Conservation (phyloP, 2,888 invertebrate species). For the Clivina fossor region DNA sequence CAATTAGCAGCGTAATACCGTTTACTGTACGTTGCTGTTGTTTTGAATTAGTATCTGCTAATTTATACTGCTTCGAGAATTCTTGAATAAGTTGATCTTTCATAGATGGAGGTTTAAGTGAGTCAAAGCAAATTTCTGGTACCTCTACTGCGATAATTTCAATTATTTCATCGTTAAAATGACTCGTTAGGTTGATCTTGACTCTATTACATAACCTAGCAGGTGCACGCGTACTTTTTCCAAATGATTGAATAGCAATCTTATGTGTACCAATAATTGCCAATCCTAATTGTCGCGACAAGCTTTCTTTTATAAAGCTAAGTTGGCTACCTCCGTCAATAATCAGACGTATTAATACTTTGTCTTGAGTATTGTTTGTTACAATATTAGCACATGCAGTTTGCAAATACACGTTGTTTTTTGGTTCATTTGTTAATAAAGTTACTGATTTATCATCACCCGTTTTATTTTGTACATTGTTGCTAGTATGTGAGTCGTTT, state of each 20-base stretch:
- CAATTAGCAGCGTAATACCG: slow-evolving; percentile 7
- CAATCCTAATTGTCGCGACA: slow-evolving; percentile 2
- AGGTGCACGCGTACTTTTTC: not conserved
- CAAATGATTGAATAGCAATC: slow-evolving; percentile 6
- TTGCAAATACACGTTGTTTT: not conserved
- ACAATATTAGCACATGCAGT: slow-evolving; percentile 1
- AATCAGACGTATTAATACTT: slow-evolving; percentile 1
- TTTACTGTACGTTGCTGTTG: slow-evolving; percentile 1
- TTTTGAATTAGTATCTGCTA: slow-evolving; percentile 7
- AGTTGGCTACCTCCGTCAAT: slow-evolving; percentile 23
- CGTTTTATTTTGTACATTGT: not conserved
- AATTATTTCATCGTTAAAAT: not conserved
- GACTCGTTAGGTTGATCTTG: not conserved
- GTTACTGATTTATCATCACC: not conserved
- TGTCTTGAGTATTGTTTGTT: not conserved
- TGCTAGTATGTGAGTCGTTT: too few species aligned
- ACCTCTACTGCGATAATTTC: slow-evolving; percentile 3
- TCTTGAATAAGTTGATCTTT: slow-evolving; percentile 4
- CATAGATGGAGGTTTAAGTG: not conserved
- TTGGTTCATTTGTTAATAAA: not conserved
- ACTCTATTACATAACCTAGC: slow-evolving; percentile 2
- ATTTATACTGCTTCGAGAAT: not conserved
- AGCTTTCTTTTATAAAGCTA: slow-evolving; percentile 17
- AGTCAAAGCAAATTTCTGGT: slow-evolving; percentile 11
- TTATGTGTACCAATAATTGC: not conserved